Evolutionary conservation across 1,140 invertebrate species (phyloP).

Genomic region (Bactericera cockerelli): DNA sequence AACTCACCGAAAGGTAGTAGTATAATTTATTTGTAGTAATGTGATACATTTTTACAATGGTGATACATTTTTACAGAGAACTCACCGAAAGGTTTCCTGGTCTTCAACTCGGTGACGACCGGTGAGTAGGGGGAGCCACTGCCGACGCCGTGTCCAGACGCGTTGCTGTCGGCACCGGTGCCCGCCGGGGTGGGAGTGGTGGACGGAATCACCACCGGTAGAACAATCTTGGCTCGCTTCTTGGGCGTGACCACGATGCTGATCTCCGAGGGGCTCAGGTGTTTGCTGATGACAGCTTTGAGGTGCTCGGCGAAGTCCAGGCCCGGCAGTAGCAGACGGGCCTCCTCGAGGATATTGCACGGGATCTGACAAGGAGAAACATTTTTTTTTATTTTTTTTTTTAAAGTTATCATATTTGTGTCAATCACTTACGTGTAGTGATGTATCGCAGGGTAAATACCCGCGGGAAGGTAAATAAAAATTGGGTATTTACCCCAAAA

Average conservation of each 20-base stretch:
- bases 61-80: too few species aligned
- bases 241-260: background rate
- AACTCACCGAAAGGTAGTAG: too few species aligned
- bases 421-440: too few species aligned
- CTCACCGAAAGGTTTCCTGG: constrained; percentile 43
- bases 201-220: background rate
- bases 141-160: background rate
- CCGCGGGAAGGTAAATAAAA: too few species aligned
- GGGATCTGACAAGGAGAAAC: background rate
- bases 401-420: too few species aligned
- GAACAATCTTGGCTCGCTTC: constrained; percentile 11
- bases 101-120: constrained; percentile 26
- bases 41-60: too few species aligned
- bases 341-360: background rate
- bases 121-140: background rate
- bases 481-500: too few species aligned
- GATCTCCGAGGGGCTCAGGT: background rate
- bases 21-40: too few species aligned
- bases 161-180: background rate
- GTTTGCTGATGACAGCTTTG: background rate
- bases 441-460: too few species aligned
- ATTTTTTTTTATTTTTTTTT: too few species aligned
- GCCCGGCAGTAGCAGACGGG: background rate
- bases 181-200: background rate
- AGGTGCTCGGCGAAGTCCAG: background rate